Conservation (phyloP, 2,797 vertebrate genomes). For the Melanotaenia pygmaea region DNA sequence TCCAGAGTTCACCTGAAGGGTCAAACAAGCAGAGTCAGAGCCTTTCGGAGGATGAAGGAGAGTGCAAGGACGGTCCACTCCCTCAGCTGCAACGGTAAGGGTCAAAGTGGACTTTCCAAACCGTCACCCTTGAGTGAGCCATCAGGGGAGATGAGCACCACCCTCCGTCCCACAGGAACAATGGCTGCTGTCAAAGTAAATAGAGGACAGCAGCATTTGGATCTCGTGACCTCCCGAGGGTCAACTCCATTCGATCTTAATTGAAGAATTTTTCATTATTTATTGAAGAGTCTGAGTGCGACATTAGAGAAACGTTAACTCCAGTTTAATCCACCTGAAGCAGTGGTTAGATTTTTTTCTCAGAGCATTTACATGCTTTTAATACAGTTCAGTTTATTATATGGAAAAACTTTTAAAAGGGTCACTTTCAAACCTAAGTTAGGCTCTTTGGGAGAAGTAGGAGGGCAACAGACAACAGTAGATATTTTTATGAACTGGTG, state of each 20-base stretch:
- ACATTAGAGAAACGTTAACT: constrained; percentile 10
- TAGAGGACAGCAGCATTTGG: constrained; percentile 43
- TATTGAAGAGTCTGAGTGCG: constrained; percentile 18
- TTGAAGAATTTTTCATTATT: constrained; percentile 48
- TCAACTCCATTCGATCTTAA: constrained; percentile 64
- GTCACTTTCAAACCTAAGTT: background rate
- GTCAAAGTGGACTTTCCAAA: constrained; percentile 73
- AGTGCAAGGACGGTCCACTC: constrained; percentile 26
- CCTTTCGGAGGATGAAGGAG: constrained; percentile 19
- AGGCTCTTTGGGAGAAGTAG: background rate
- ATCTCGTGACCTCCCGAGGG: constrained; percentile 44
- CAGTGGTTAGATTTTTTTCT: background rate
- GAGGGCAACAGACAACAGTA: background rate
- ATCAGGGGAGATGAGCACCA: constrained; percentile 46
- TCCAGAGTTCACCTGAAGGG: constrained; percentile 52
- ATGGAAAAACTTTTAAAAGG: background rate
- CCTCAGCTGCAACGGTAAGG: constrained; percentile 47
- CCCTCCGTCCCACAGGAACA: constrained; percentile 46
- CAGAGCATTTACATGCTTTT: background rate
- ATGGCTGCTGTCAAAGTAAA: constrained; percentile 63
- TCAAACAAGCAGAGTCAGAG: constrained; percentile 54
- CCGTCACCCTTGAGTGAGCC: constrained; percentile 63
- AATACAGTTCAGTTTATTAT: background rate
- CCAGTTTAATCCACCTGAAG: background rate
- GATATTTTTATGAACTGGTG: background rate